Conservation (phyloP, 2,113 vertebrate genomes). For the Erpornis zantholeuca region DNA sequence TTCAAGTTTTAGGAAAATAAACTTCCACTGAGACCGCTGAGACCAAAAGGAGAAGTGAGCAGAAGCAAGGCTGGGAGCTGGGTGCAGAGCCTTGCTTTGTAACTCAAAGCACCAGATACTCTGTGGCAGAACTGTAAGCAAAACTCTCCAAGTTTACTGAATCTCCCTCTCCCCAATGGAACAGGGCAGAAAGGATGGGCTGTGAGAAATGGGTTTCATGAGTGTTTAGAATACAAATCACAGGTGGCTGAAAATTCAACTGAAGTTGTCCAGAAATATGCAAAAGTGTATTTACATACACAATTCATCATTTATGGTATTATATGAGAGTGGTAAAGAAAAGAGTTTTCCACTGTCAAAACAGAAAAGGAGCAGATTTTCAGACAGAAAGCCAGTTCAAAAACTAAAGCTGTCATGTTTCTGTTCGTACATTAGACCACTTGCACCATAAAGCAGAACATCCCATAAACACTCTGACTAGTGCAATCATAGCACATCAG, state of each 20-base stretch:
- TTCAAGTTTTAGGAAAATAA: neutral
- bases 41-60: neutral
- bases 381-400: neutral
- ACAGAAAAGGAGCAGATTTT: neutral
- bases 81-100: neutral
- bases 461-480: neutral
- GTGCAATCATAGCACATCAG: neutral
- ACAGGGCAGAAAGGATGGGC: neutral
- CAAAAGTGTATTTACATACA: neutral
- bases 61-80: neutral
- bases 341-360: neutral
- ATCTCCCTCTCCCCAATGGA: neutral
- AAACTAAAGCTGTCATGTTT: neutral
- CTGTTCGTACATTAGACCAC: neutral
- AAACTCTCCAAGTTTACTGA: neutral
- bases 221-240: neutral
- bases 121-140: neutral
- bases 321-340: neutral
- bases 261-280: neutral
- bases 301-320: neutral
- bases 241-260: neutral
- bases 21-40: neutral
- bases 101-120: neutral
- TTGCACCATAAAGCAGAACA: rapidly evolving
- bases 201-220: neutral